Evolutionary conservation across 2,797 vertebrate genomes (phyloP), one percentile per base, ranked within the genome.

Genomic region (Nyctibius grandis): DNA sequence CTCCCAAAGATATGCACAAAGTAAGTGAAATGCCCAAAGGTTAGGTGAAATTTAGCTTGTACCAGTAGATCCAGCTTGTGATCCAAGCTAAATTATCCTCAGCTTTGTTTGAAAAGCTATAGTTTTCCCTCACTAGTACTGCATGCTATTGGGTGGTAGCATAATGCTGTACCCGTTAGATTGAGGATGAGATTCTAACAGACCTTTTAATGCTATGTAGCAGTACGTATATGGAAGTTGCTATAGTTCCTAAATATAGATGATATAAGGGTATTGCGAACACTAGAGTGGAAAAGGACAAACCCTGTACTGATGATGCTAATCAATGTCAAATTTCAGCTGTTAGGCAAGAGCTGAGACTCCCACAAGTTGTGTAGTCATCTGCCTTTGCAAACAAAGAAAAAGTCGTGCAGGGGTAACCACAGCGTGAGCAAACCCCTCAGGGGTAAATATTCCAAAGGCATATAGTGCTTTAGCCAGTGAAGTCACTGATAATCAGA

Each of bases 161-260:
- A 16, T 38, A 61, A 45, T 36, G 45, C 44, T 48, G 29, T 45
- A 34, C 54, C 36, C 34, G 8, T 45, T 44, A 20, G 40, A 20
- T 1, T 40, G 38, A 85, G 50, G 65, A 26, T 22, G 14, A 74
- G 47, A 45, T 56, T 61, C 75, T 82, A n/a, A 23, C 21, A 83
- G 68, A 34, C 4, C 44, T 80, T 61, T 15, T 22, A 61, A 72
- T 42, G 69, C 48, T 57, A 8, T 6, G 50, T 18, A 65, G 42
- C 38, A 40, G 28, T 15, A 44, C 5, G 4, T 21, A 38, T 5
- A 56, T 1, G 1, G 12, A 70, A 61, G 38, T 28, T 3, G 1
- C n/a, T 44, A 36, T 2, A 61, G 23, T 34, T 65, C 53, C 44
- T 67, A 42, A 68, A 38, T 29, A 33, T 5, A 51, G 28, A 23